Evolutionary conservation across 2,888 invertebrate species (phyloP).

Genomic region (Heteromyza rotundicornis): DNA sequence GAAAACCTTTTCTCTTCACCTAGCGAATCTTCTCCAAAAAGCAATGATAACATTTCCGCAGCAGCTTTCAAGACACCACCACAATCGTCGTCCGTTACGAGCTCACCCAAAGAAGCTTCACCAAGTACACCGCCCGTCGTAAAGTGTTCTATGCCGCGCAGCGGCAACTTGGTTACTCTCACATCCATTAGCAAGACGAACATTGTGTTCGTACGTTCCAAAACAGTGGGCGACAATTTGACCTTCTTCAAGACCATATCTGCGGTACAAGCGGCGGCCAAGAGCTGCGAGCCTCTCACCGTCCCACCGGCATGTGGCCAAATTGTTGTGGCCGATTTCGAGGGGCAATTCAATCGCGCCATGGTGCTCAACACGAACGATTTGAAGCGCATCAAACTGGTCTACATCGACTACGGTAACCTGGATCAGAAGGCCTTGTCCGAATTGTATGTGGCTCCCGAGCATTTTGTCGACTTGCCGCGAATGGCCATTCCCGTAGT

Average conservation of each 20-base stretch:
- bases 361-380: constrained; percentile 47
- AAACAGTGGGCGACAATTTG: constrained; percentile 37
- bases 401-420: constrained; percentile 57
- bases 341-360: constrained; percentile 46
- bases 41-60: too few species aligned
- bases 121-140: too few species aligned
- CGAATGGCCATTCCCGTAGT: constrained; percentile 48
- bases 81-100: too few species aligned
- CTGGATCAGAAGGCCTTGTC: constrained; percentile 44
- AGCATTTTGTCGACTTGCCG: constrained; percentile 37
- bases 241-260: constrained; percentile 44
- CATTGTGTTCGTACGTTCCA: constrained; percentile 54
- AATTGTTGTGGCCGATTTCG: constrained; percentile 46
- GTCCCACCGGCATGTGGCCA: constrained; percentile 48
- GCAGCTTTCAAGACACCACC: too few species aligned
- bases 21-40: too few species aligned
- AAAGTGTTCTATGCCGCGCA: constrained; percentile 43
- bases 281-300: constrained; percentile 32
- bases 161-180: constrained; percentile 45
- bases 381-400: constrained; percentile 42
- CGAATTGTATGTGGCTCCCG: constrained; percentile 45
- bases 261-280: constrained; percentile 36
- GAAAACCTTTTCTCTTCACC: too few species aligned
- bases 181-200: constrained; percentile 55
- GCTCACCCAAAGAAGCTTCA: too few species aligned